These are phyloP conservation scores for Zygaena filipendulae DNA, from an alignment of 2,888 invertebrate genomes.

Conservation along the genomic window DNA sequence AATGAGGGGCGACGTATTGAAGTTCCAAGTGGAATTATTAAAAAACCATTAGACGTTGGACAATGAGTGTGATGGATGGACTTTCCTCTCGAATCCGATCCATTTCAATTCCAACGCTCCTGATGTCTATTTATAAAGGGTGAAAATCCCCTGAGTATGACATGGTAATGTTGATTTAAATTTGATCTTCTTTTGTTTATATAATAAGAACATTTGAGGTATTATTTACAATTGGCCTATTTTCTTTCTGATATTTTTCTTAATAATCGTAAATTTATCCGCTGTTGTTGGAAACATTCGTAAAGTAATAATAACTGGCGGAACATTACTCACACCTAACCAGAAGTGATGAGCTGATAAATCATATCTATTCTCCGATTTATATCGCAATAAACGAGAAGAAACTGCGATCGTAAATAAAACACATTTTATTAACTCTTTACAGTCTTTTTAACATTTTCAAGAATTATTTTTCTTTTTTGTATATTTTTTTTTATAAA, in stretches of 20 bases:
- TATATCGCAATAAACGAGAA: conserved; percentile 59
- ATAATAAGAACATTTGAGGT: conserved; percentile 9
- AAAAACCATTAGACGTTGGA: conserved; percentile 62
- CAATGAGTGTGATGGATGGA: conserved; percentile 59
- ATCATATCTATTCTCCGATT: conserved; percentile 63
- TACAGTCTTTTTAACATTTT: conserved; percentile 18
- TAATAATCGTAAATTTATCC: too few relatives aligned
- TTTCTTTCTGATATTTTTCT: too few relatives aligned
- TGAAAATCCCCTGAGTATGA: conserved; percentile 46
- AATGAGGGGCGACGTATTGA: conserved; percentile 41
- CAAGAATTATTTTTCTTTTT: too few relatives aligned
- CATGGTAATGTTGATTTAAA: conserved; percentile 33
- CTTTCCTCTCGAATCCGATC: conserved; percentile 59
- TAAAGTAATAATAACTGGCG: conserved; percentile 46
- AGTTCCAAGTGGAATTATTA: conserved; percentile 56
- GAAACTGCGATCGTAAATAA: conserved; percentile 51
- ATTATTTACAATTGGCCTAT: too few relatives aligned
- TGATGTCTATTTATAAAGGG: conserved; percentile 47
- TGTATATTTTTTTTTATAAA: neutral
- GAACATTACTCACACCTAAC: conserved; percentile 55
- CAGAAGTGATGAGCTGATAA: conserved; percentile 61
- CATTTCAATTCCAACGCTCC: conserved; percentile 57
- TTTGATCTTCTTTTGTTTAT: conserved; percentile 4
- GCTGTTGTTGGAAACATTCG: conserved; percentile 39
- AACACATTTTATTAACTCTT: conserved; percentile 39